A percentile compares a stretch with the other conserved stretches of the same genome.
These are phyloP conservation scores for Dynastes maya DNA, from an alignment of 2,888 invertebrate genomes.

Conservation along the genomic window DNA sequence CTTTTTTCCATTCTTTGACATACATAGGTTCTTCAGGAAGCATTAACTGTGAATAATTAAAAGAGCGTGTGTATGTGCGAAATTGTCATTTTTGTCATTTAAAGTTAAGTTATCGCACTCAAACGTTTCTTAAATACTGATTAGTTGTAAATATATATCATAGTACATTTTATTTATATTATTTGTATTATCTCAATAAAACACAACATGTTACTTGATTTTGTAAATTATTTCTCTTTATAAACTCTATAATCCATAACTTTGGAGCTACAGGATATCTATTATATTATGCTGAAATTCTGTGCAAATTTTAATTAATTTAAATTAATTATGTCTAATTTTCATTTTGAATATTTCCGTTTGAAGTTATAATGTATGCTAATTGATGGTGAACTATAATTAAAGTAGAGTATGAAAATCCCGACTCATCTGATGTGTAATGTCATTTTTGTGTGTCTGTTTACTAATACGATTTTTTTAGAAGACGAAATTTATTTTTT, in stretches of 20 bases:
- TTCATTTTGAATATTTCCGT: not conserved
- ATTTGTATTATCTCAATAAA: conserved; percentile 41
- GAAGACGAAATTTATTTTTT: conserved; percentile 42
- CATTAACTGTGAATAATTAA: conserved; percentile 14
- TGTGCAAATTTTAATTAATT: not conserved
- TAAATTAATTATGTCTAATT: not conserved
- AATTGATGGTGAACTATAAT: conserved; percentile 6
- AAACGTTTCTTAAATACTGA: conserved; percentile 23
- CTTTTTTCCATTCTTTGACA: not conserved
- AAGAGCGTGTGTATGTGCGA: conserved; percentile 16
- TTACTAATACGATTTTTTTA: conserved; percentile 20
- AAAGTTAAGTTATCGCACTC: not conserved
- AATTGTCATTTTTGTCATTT: conserved; percentile 13
- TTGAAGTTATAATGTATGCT: not conserved
- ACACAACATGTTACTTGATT: conserved; percentile 15
- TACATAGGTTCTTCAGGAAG: conserved; percentile 25
- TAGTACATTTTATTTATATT: conserved; percentile 45
- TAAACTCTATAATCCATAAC: not conserved
- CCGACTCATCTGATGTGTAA: not conserved
- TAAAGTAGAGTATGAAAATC: not conserved
- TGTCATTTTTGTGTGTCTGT: conserved; percentile 39
- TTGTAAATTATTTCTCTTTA: conserved; percentile 32
- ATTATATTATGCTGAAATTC: not conserved
- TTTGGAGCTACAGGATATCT: not conserved
- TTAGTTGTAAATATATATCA: conserved; percentile 39